Evolutionary conservation across 2,888 invertebrate species (phyloP).

Genomic region (Platynereis dumerilii): DNA sequence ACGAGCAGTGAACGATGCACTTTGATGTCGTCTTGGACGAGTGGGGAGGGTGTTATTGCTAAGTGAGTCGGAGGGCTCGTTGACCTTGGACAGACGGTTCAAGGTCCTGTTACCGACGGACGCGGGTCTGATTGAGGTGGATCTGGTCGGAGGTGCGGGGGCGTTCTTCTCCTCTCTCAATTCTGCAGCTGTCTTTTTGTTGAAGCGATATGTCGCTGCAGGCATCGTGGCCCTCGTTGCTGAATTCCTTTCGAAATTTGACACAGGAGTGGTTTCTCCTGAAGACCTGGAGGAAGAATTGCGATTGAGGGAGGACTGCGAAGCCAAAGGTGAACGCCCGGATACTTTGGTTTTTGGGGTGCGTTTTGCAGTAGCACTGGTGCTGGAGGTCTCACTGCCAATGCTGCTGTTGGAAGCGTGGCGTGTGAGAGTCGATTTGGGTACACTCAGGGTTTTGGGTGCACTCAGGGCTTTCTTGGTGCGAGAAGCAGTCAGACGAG

Average conservation of each 20-base stretch:
- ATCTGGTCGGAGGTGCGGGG: conserved; percentile 36
- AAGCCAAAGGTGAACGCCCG: conserved; percentile 8
- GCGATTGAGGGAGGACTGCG: not conserved
- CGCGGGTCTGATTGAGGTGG: conserved; percentile 35
- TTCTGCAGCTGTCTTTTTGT: conserved; percentile 32
- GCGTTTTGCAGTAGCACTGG: conserved; percentile 16
- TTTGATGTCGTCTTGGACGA: conserved; percentile 3
- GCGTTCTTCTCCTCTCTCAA: conserved; percentile 21
- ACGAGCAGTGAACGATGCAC: not conserved
- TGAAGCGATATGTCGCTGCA: conserved; percentile 32
- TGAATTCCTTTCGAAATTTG: conserved; percentile 36
- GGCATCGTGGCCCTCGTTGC: conserved; percentile 37
- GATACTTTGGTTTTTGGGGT: conserved; percentile 17
- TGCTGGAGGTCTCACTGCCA: conserved; percentile 28
- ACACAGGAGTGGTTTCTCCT: conserved; percentile 4
- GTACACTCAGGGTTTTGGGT: conserved; percentile 4
- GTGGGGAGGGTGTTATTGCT: conserved; percentile 7
- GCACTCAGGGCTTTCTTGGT: conserved; percentile 26
- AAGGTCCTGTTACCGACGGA: conserved; percentile 6
- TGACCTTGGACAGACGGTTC: not conserved
- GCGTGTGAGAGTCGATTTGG: conserved; percentile 6
- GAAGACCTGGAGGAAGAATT: conserved; percentile 6
- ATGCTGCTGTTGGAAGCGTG: conserved; percentile 31
- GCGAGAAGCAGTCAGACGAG: conserved; percentile 16
- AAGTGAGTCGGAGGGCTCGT: not conserved